Evolutionary conservation across 2,888 invertebrate genomes (phyloP).

Genomic region (Toxonevra muliebris): DNA sequence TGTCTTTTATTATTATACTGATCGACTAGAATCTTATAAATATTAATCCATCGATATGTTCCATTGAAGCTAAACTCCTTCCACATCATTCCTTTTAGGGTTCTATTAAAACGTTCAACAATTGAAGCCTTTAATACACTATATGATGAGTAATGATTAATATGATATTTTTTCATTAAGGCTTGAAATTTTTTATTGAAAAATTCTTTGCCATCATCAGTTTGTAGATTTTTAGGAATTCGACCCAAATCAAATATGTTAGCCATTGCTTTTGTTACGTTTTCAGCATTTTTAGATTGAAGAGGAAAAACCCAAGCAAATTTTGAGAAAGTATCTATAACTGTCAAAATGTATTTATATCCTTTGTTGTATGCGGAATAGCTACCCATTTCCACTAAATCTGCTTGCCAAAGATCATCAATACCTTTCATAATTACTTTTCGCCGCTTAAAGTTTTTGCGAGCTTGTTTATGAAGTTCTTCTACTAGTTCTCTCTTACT

Average conservation of each 20-base stretch:
- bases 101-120: slow-evolving; percentile 25
- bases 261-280: slow-evolving; percentile 20
- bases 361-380: slow-evolving; percentile 53
- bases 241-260: slow-evolving; percentile 23
- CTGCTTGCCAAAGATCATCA: slow-evolving; percentile 35
- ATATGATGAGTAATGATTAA: slow-evolving; percentile 41
- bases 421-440: slow-evolving; percentile 34
- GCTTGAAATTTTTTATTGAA: slow-evolving; percentile 23
- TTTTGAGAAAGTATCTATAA: slow-evolving; percentile 50
- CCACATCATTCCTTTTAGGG: too few relatives aligned
- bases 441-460: slow-evolving; percentile 18
- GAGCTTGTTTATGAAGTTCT: slow-evolving; percentile 34
- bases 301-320: slow-evolving; percentile 9
- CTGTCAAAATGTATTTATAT: slow-evolving; percentile 54
- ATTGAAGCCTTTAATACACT: slow-evolving; percentile 32
- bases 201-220: not conserved
- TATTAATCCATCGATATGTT: slow-evolving; percentile 43
- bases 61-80: slow-evolving; percentile 44
- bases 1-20: slow-evolving; percentile 41
- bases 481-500: slow-evolving; percentile 28
- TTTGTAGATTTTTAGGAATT: not conserved
- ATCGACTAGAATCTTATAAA: slow-evolving; percentile 34
- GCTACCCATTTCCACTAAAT: slow-evolving; percentile 49
- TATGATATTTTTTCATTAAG: slow-evolving; percentile 29
- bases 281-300: slow-evolving; percentile 21